Evolutionary conservation across 2,797 vertebrate genomes (phyloP), one percentile per base, ranked within the genome.

Genomic region (Staurois parvus): DNA sequence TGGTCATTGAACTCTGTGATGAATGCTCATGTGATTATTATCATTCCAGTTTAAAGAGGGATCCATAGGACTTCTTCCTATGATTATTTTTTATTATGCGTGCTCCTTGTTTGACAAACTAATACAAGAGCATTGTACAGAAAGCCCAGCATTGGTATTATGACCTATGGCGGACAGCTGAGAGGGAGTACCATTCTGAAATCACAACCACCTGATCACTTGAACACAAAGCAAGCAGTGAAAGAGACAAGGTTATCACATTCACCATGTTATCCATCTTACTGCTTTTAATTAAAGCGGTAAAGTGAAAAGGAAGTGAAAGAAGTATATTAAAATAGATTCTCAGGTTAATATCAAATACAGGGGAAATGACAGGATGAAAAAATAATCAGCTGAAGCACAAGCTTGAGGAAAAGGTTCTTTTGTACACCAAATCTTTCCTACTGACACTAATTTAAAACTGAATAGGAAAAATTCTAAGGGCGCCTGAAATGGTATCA

Each of bases 381-480:
- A 80, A 45, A 70, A 32, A 80, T 70, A 32, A 80, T n/a, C 68
- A 67, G 34, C 66, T 69, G 66, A 70, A 32, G 45, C 66, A 69
- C 42, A 80, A 48, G 45, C 64, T 7, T 59, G 52, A 24, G 52
- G 52, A 24, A 59, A 24, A 59, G 52, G 21, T 59, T 59, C 52
- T 59, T 52, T n/a, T 59, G 52, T 59, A n/a, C 21, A 59, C 52
- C 48, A 17, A 52, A 17, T 52, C 52, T 59, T 9, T n/a, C 52
- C 21, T n/a, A 7, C 52, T 59, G 52, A 59, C 52, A 59, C 52
- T 59, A 24, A 59, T 59, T 59, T 59, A 59, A 59, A 59, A 59
- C 1, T 24, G 11, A 59, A 9, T 8, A 2, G 6, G 24, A 24
- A 59, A 59, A 24, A 7, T 52, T 52, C 48, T 52, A 59, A 59